A percentile compares a stretch with the other conserved stretches of the same genome.
Evolutionary conservation across 2,113 vertebrate species (phyloP).

Genomic region (Hemiscyllium ocellatum): DNA sequence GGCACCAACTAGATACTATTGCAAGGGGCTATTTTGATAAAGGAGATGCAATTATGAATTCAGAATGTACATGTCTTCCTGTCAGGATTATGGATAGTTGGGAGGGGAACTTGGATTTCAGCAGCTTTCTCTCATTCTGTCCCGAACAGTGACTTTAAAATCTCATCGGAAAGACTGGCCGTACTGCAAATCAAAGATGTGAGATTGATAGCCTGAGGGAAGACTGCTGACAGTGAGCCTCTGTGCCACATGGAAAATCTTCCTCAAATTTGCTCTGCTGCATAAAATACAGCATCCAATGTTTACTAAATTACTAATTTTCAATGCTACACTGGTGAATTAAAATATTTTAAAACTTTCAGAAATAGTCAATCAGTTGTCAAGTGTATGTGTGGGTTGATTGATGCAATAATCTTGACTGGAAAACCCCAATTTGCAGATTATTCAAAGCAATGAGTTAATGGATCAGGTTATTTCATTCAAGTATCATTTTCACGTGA

Average conservation of each 20-base stretch:
- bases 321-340: not conserved
- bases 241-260: not conserved
- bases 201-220: not conserved
- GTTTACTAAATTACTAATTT: not conserved
- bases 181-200: not conserved
- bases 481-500: too few relatives aligned
- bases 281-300: not conserved
- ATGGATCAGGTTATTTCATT: too few relatives aligned
- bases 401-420: too few relatives aligned
- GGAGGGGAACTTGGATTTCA: too few relatives aligned
- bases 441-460: too few relatives aligned
- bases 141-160: not conserved
- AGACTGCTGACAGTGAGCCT: not conserved
- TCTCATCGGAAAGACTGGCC: not conserved
- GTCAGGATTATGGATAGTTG: too few relatives aligned
- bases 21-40: too few relatives aligned
- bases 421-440: too few relatives aligned
- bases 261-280: not conserved
- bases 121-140: not conserved
- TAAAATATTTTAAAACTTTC: not conserved
- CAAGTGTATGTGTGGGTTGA: not conserved
- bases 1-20: too few relatives aligned
- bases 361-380: conserved; percentile 1
- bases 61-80: too few relatives aligned
- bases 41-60: too few relatives aligned